Base-by-base conservation (phyloP, 1,140 invertebrate genomes). In the Drosophila lacteicornis region DNA sequence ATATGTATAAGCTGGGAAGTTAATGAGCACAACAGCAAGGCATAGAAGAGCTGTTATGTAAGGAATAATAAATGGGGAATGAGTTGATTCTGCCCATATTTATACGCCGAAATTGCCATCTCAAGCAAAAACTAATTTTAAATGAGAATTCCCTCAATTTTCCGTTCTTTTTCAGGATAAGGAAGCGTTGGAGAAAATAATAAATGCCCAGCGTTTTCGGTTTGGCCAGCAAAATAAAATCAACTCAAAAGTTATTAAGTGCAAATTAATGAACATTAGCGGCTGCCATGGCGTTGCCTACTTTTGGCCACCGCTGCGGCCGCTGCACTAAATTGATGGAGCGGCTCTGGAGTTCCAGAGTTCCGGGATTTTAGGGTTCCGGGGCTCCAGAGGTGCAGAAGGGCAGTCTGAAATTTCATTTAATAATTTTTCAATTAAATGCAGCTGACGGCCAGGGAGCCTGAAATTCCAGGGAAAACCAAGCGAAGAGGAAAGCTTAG, bases 351-450 rank as follows among this genome's bases (percentile, higher is more conserved):
- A 50, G 46, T 13, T 51, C 25, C 36, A 38, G n/a, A 49, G 38
- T 50, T 61, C 40, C 17, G 53, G 53, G 51, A 33, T 4, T 19
- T 36, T 13, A 2, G 51, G 51, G 17, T 38, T 15, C 30, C 33
- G 17, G 17, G 38, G 19, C 19, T 4, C 27, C 62, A 45, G 62
- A 36, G 67, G 50, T 13, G 17, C 51, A 51, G 55, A 13, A 42
- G 51, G 62, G 53, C 43, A 65, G 69, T 15, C 78, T 76, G 51
- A 87, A 88, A 88, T 62, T 87, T 81, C 84, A 81, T 88, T 88
- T 88, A 83, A 88, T 88, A 88, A 88, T 88, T 88, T 88, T 88
- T 88, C 84, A 88, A 88, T 88, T 88, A 88, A 88, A 88, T 84
- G 84, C 84, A 87, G 83, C 82, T 56, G 77, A 50, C 75, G 83